phyloP scores from a whole-genome alignment of 2,113 vertebrate genomes.

The Archilochus colubris region DNA sequence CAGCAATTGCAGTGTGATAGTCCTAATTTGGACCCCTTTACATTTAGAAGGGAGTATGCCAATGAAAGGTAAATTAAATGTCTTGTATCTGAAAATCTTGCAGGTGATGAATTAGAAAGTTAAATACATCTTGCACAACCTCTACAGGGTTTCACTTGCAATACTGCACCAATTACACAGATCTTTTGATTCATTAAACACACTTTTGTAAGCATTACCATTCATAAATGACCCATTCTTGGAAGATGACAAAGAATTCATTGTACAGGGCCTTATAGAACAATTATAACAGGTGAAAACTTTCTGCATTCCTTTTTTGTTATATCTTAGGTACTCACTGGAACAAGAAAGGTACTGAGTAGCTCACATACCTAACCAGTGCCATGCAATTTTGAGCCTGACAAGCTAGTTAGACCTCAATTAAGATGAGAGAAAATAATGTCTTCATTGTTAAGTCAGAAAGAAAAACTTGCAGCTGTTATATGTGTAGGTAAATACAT shows the following conservation, averaged over 20 bases:
- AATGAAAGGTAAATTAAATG: constrained; percentile 43
- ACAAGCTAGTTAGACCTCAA: constrained; percentile 47
- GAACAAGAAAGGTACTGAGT: constrained; percentile 69
- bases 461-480: constrained; percentile 70
- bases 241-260: constrained; percentile 75
- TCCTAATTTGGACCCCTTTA: neutral
- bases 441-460: constrained; percentile 70
- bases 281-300: constrained; percentile 78
- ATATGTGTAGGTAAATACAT: constrained; percentile 63
- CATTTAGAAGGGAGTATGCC: constrained; percentile 1
- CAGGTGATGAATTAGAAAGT: constrained; percentile 52
- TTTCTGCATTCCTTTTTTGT: constrained; percentile 78
- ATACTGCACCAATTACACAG: constrained; percentile 52
- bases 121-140: constrained; percentile 57
- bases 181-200: constrained; percentile 60
- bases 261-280: constrained; percentile 68
- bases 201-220: constrained; percentile 59
- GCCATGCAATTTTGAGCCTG: constrained; percentile 45
- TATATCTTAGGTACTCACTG: constrained; percentile 73
- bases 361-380: constrained; percentile 61
- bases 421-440: constrained; percentile 59
- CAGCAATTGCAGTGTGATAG: neutral
- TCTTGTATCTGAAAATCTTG: constrained; percentile 51
- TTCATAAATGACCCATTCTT: constrained; percentile 73
- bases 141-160: constrained; percentile 29